Evolutionary conservation across 2,113 vertebrate genomes (phyloP).

Genomic region (Egretta garzetta): DNA sequence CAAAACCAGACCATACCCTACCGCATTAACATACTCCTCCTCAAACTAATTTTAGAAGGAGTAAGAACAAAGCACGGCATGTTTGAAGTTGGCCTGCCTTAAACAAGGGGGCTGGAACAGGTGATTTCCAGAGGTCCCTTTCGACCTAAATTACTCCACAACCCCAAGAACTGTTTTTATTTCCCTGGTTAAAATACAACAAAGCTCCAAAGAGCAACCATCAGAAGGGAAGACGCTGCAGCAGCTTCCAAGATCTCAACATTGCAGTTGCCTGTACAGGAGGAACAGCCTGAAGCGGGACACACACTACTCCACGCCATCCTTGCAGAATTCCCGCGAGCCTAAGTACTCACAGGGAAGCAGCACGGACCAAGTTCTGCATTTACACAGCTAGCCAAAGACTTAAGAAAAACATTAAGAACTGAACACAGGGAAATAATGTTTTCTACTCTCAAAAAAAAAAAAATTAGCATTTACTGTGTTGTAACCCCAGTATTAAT

Average conservation of each 20-base stretch:
- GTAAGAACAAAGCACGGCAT: constrained; percentile 16
- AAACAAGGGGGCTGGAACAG: neutral
- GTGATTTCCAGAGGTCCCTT: neutral
- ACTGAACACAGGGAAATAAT: neutral
- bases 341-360: neutral
- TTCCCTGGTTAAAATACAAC: neutral
- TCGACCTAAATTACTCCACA: neutral
- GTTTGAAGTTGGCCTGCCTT: neutral
- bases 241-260: neutral
- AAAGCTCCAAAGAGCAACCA: neutral
- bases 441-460: neutral
- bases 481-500: neutral
- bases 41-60: constrained; percentile 54
- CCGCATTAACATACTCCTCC: constrained; percentile 60
- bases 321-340: neutral
- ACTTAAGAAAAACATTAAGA: neutral
- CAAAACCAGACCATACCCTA: neutral
- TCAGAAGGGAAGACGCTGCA: neutral
- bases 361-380: neutral
- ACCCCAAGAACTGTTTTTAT: neutral
- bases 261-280: neutral
- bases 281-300: neutral
- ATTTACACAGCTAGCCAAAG: neutral
- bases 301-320: neutral
- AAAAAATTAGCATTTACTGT: neutral